These are phyloP conservation scores for Scomberomorus guttatus DNA, from an alignment of 2,797 vertebrate genomes.

Conservation along the genomic window DNA sequence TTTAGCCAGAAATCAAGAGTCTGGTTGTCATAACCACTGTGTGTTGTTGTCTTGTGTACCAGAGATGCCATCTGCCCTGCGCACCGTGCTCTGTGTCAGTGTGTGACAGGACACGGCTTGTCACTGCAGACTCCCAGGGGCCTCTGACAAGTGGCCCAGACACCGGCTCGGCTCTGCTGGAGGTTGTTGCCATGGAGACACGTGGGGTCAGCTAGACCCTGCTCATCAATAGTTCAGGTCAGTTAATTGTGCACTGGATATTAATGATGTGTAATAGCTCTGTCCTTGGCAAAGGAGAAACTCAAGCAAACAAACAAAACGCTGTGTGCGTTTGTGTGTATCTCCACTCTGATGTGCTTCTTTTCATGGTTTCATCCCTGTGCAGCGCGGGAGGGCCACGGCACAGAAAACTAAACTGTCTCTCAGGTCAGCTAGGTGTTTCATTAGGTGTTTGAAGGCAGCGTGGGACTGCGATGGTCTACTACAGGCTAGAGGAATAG, in stretches of 20 bases:
- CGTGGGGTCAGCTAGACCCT: conserved; percentile 83
- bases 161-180: conserved; percentile 78
- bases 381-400: conserved; percentile 52
- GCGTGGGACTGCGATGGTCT: conserved; percentile 45
- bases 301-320: conserved; percentile 23
- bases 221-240: conserved; percentile 81
- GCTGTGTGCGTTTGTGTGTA: not conserved
- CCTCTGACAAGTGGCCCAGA: conserved; percentile 78
- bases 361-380: conserved; percentile 67
- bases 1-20: conserved; percentile 8
- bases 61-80: conserved; percentile 77
- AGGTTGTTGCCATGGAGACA: conserved; percentile 82
- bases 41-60: conserved; percentile 58
- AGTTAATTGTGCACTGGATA: conserved; percentile 56
- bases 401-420: not conserved
- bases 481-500: conserved; percentile 71
- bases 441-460: conserved; percentile 65
- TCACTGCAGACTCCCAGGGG: conserved; percentile 21
- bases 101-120: conserved; percentile 70
- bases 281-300: conserved; percentile 49
- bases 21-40: conserved; percentile 19
- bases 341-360: conserved; percentile 11
- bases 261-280: conserved; percentile 55
- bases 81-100: conserved; percentile 68
- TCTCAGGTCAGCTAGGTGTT: conserved; percentile 23